A percentile compares a stretch with the other conserved stretches of the same genome.
phyloP scores from a whole-genome alignment of 1,140 invertebrate genomes.

The Vanessa tameamea region DNA sequence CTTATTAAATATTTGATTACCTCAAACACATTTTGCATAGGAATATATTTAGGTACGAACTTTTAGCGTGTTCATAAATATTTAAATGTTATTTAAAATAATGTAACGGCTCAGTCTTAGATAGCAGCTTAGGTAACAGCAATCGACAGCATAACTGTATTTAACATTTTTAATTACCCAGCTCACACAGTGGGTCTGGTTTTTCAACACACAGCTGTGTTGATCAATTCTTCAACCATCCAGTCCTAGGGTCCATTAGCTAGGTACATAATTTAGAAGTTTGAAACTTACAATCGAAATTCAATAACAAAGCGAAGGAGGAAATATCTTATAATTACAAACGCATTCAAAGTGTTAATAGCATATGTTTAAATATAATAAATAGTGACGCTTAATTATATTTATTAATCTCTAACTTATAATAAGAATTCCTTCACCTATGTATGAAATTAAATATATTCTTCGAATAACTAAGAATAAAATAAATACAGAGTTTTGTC shows the following conservation, averaged over 20 bases:
- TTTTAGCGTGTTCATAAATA: constrained; percentile 7
- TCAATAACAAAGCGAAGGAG: too few relatives aligned
- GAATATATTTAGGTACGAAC: neutral
- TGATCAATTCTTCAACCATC: neutral
- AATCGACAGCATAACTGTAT: constrained; percentile 34
- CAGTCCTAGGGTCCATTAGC: constrained; percentile 18
- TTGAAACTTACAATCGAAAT: too few relatives aligned
- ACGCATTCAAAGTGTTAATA: too few relatives aligned
- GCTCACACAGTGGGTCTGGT: constrained; percentile 34
- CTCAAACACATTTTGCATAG: neutral
- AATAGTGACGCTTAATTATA: too few relatives aligned
- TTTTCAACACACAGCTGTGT: constrained; percentile 24
- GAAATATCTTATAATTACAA: too few relatives aligned
- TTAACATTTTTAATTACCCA: constrained; percentile 42
- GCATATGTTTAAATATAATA: too few relatives aligned
- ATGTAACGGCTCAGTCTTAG: neutral
- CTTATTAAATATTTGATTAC: neutral
- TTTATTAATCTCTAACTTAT: too few relatives aligned
- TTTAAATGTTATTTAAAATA: neutral
- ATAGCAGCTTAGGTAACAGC: constrained; percentile 16
- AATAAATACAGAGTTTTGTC: neutral
- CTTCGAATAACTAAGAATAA: neutral
- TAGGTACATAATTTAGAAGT: neutral
- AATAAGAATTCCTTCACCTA: too few relatives aligned
- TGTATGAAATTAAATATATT: too few relatives aligned